These are phyloP conservation scores for Gorsachius magnificus DNA, from an alignment of 2,797 vertebrate species.

Conservation along the genomic window DNA sequence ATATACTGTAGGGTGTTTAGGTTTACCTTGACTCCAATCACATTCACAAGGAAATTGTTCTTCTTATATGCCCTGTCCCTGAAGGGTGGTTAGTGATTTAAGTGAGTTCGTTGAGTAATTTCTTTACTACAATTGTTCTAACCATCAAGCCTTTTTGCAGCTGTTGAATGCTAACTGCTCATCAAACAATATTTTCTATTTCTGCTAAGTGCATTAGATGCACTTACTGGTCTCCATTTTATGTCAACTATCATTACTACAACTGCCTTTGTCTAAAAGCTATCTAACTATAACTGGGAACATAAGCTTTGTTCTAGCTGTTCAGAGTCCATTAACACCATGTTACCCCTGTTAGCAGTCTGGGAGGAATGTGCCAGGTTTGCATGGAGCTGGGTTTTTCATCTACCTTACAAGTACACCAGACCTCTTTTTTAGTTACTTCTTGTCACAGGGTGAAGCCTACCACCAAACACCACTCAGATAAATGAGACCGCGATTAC, in stretches of 20 bases:
- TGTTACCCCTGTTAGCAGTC: background rate
- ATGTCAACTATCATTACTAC: background rate
- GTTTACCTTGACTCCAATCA: background rate
- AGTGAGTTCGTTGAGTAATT: background rate
- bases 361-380: background rate
- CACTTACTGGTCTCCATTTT: background rate
- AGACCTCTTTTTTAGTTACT: background rate
- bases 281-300: background rate
- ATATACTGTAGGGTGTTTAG: background rate
- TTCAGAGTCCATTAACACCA: background rate
- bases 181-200: background rate
- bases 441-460: background rate
- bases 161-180: background rate
- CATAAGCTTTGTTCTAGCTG: background rate
- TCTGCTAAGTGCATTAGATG: background rate
- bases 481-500: background rate
- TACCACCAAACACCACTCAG: background rate
- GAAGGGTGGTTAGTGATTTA: background rate
- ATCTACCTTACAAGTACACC: background rate
- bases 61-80: background rate
- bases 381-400: background rate
- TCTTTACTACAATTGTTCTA: background rate
- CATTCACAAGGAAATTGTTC: background rate
- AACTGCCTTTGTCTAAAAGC: background rate
- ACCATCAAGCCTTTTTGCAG: background rate